These are phyloP conservation scores for Lathamus discolor DNA, from an alignment of 2,113 vertebrate genomes.

Conservation along the genomic window DNA sequence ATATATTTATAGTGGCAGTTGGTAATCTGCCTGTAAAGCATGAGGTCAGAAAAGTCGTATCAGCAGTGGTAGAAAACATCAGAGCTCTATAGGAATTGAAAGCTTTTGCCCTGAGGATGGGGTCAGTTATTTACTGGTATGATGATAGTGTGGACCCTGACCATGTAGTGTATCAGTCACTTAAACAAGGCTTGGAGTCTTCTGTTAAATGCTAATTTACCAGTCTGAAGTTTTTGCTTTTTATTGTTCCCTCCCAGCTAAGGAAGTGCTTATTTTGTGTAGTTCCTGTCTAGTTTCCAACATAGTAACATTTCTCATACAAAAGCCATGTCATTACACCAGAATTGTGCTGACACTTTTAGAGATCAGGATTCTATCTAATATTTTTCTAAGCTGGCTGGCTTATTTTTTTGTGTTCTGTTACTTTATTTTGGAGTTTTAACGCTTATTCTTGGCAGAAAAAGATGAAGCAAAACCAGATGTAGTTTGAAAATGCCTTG, in stretches of 20 bases:
- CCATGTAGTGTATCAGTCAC: not conserved
- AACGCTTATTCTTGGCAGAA: conserved; percentile 53
- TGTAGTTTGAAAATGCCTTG: not conserved
- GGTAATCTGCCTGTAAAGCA: not conserved
- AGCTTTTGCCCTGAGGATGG: not conserved
- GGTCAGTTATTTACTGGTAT: not conserved
- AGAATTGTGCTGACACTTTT: not conserved
- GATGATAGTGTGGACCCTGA: not conserved
- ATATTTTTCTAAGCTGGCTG: conserved; percentile 48
- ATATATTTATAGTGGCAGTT: not conserved
- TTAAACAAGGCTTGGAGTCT: not conserved
- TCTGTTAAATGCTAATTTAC: not conserved
- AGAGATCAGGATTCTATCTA: not conserved
- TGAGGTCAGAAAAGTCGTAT: not conserved
- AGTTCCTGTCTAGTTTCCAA: not conserved
- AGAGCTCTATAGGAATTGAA: not conserved
- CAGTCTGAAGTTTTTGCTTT: not conserved
- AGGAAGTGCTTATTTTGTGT: conserved; percentile 60
- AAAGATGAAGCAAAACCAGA: conserved; percentile 12
- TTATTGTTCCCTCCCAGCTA: not conserved
- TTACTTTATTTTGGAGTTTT: conserved; percentile 63
- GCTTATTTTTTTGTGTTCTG: conserved; percentile 56
- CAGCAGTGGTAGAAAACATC: fast-evolving
- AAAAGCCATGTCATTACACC: not conserved
- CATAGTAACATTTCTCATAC: conserved; percentile 18